Base-by-base conservation (phyloP, 2,888 invertebrate genomes). In the Eilema caniola region DNA sequence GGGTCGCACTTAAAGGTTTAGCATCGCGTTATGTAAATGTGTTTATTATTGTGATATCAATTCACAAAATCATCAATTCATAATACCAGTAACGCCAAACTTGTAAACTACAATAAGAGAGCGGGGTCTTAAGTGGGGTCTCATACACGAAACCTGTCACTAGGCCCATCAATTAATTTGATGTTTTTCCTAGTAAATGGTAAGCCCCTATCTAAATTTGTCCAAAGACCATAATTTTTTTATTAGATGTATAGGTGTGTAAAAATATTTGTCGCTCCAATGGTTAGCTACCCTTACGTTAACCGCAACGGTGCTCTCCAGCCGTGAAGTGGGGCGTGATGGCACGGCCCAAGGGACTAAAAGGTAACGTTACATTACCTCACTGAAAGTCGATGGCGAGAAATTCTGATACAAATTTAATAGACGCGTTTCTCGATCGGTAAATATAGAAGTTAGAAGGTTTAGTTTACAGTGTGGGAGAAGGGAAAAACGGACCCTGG, bases 351-450 rank as follows among this genome's bases (percentile, higher is more conserved):
- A 56, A 65, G 82, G 83, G 83, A 77, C 67, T 47, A 16, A 68
- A 67, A 75, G 66, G 75, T 83, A 76, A 77, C 83, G 72, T 81
- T 70, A 81, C 75, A 78, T 83, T 83, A 76, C 82, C 78, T 75
- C 62, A 70, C 69, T 69, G 68, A 80, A 82, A 79, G 62, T 72
- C 76, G 66, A 71, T 61, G 64, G 57, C 70, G 70, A 71, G 69
- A 83, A 80, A 76, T 76, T 78, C 70, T 73, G 68, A 66, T 68
- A 73, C 62, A 72, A 78, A 80, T 75, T 72, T 78, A 77, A 78
- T 78, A 79, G 70, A 76, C 67, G 75, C 62, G 25, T 64, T 73
- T 76, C 56, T 74, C 62, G 20, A 16, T 5, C 14, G 12, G 56
- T 16, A 66, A 14, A 59, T 33, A 37, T 57, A 57, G 10, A 33